Base-by-base conservation (phyloP, 1,140 invertebrate species). In the Alviniconcha marisindica region DNA sequence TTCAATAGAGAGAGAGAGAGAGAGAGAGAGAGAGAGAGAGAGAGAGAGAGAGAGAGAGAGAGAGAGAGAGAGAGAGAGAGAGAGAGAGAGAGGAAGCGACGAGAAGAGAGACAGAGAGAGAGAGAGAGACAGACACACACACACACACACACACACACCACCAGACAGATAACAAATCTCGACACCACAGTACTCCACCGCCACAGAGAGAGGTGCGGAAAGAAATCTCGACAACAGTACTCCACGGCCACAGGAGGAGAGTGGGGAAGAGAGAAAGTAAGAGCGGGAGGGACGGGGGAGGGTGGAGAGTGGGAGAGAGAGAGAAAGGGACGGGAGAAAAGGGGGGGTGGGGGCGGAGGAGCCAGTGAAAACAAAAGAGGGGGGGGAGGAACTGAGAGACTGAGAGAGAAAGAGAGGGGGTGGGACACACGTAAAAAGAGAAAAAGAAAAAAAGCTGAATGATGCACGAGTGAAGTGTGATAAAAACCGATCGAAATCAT, bases 121-220 rank as follows among this genome's bases (percentile, higher is more conserved):
- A 77, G 48, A 51, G 40, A 51, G 36, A 51, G 42, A 77, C n/a
- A 51, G 40, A 10, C 7, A 10, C 7, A 48, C 44, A 48, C 44
- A 77, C 38, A 77, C 38, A 77, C 38, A 77, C 76, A 77, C 44
- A 48, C 44, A n/a, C n/a, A n/a, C n/a, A n/a, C n/a, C n/a, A n/a
- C n/a, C n/a, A n/a, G n/a, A n/a, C n/a, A n/a, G n/a, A n/a, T n/a
- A n/a, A n/a, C n/a, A n/a, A n/a, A n/a, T n/a, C n/a, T n/a, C n/a
- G n/a, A n/a, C n/a, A n/a, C n/a, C n/a, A n/a, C n/a, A n/a, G n/a
- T n/a, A n/a, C n/a, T n/a, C n/a, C n/a, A n/a, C n/a, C n/a, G n/a
- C n/a, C n/a, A n/a, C n/a, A n/a, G n/a, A n/a, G n/a, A n/a, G n/a
- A n/a, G n/a, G n/a, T n/a, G n/a, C n/a, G n/a, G n/a, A n/a, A n/a